These are phyloP conservation scores for Diloba caeruleocephala DNA, from an alignment of 2,888 invertebrate genomes.

Conservation along the genomic window DNA sequence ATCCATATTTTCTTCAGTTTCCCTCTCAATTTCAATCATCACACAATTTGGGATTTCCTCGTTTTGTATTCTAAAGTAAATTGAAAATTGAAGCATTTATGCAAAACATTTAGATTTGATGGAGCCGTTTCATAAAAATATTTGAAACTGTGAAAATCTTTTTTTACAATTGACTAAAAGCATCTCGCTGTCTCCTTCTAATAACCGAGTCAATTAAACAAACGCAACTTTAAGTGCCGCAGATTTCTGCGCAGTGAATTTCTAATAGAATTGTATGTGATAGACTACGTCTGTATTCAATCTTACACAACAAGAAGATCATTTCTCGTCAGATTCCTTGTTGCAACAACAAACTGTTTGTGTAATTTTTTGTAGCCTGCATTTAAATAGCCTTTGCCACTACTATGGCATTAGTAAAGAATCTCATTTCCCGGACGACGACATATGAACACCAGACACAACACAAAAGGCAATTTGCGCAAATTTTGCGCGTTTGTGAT, in stretches of 20 bases:
- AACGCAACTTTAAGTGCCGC: conserved; percentile 25
- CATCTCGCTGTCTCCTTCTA: neutral
- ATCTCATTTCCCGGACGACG: conserved; percentile 52
- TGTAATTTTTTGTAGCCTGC: conserved; percentile 14
- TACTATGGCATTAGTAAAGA: conserved; percentile 42
- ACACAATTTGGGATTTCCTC: too few species aligned
- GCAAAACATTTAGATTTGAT: too few species aligned
- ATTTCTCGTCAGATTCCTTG: conserved; percentile 17
- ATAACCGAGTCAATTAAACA: conserved; percentile 8
- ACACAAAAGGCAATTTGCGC: conserved; percentile 64
- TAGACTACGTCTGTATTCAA: conserved; percentile 17
- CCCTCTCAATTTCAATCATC: too few species aligned
- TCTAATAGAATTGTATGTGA: conserved; percentile 9
- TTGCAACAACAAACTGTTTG: conserved; percentile 23
- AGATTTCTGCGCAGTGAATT: conserved; percentile 13
- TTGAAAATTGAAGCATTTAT: too few species aligned
- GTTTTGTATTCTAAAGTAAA: too few species aligned
- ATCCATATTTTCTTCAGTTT: too few species aligned
- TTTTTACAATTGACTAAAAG: too few species aligned
- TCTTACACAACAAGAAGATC: conserved; percentile 34
- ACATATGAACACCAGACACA: conserved; percentile 27
- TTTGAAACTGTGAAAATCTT: too few species aligned
- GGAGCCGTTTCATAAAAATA: too few species aligned
- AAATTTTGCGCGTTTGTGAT: conserved; percentile 68
- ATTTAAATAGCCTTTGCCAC: conserved; percentile 36